A percentile compares a stretch with the other conserved stretches of the same genome.
phyloP scores from a whole-genome alignment of 1,140 invertebrate species.

The Gryllus bimaculatus region DNA sequence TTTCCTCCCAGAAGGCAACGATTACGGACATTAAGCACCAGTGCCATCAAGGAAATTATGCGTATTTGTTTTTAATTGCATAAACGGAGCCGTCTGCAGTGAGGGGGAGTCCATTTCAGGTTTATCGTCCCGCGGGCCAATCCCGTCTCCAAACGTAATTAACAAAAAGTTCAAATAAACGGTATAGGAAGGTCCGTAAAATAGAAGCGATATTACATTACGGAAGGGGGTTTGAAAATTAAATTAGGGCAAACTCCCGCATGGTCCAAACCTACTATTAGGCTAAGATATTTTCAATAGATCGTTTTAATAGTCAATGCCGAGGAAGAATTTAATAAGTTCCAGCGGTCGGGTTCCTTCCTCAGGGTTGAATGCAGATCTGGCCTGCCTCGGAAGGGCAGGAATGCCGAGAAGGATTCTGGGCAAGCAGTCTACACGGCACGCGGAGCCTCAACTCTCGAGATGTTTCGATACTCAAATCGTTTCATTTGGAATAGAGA shows the following conservation, averaged over 20 bases:
- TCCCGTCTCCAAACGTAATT: background rate
- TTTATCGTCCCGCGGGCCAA: background rate
- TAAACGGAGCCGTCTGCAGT: background rate
- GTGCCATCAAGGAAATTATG: background rate
- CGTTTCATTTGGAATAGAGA: no score
- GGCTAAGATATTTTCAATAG: background rate
- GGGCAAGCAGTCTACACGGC: no score
- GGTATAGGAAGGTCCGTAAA: background rate
- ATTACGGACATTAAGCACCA: background rate
- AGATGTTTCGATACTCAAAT: no score
- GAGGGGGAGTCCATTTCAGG: background rate
- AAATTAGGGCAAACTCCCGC: background rate
- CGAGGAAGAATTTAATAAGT: background rate
- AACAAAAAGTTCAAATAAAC: background rate
- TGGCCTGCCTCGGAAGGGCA: no score
- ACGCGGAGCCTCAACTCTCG: no score
- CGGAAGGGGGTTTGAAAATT: background rate
- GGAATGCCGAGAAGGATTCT: no score
- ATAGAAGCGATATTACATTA: background rate
- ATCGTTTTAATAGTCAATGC: constrained; percentile 5
- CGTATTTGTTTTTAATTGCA: background rate
- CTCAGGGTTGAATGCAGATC: background rate
- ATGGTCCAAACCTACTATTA: background rate
- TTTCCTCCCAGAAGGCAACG: background rate
- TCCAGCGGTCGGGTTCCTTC: background rate